phyloP scores from a whole-genome alignment of 2,113 vertebrate genomes.

The Oxyura jamaicensis region DNA sequence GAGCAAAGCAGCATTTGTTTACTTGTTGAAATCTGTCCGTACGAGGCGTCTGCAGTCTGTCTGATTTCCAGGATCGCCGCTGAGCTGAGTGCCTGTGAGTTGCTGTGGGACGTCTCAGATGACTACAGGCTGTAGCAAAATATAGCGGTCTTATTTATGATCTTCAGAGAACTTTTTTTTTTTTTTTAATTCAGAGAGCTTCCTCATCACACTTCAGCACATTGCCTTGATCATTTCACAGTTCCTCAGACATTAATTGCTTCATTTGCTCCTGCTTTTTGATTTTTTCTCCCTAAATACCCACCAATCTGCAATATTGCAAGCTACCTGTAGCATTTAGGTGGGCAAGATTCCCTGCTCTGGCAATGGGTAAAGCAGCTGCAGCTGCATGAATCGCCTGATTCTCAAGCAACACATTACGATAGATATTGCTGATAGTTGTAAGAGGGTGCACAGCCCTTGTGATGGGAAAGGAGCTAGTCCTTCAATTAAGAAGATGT shows the following conservation, averaged over 20 bases:
- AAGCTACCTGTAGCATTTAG: slow-evolving; percentile 80
- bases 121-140: background rate
- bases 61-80: slow-evolving; percentile 4
- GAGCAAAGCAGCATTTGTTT: slow-evolving; percentile 60
- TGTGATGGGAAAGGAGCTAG: background rate
- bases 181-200: slow-evolving; percentile 1
- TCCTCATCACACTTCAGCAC: background rate
- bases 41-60: slow-evolving; percentile 20
- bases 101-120: slow-evolving; percentile 15
- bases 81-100: slow-evolving; percentile 1
- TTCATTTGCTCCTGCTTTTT: background rate
- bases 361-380: background rate
- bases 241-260: background rate
- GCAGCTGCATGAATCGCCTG: slow-evolving; percentile 19
- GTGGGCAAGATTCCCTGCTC: slow-evolving; percentile 38
- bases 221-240: background rate
- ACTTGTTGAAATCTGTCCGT: slow-evolving; percentile 66
- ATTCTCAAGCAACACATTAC: slow-evolving; percentile 22
- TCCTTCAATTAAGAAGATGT: slow-evolving; percentile 63
- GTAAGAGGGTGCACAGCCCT: background rate
- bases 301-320: slow-evolving; percentile 49
- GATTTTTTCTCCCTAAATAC: background rate
- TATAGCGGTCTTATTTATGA: background rate
- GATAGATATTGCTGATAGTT: background rate
- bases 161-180: slow-evolving; percentile 1